Conservation (phyloP, 2,797 vertebrate genomes). For the Cheirogaleus major region DNA sequence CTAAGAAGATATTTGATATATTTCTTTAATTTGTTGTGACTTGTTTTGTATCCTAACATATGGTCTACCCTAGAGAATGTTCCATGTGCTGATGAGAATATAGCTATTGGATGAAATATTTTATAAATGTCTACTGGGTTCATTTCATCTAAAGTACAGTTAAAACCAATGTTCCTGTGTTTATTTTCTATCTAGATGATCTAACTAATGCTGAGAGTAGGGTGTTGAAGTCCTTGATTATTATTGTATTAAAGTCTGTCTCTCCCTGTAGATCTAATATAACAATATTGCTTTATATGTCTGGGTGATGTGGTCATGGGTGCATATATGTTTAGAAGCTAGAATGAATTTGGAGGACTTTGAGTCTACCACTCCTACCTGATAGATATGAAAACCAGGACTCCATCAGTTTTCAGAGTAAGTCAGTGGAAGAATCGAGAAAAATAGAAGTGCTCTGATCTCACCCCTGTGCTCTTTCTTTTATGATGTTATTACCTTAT, state of each 20-base stretch:
- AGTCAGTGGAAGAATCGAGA: neutral
- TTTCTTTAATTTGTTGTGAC: neutral
- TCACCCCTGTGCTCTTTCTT: neutral
- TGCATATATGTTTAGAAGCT: neutral
- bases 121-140: neutral
- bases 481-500: neutral
- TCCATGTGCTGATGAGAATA: neutral
- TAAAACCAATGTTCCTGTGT: neutral
- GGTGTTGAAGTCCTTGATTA: neutral
- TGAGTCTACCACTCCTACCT: neutral
- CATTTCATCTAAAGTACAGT: neutral
- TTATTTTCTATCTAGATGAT: neutral
- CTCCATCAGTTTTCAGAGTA: neutral
- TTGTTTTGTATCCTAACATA: neutral
- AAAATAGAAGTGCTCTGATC: neutral
- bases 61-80: neutral
- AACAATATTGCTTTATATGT: neutral
- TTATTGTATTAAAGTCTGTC: neutral
- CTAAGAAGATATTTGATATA: neutral
- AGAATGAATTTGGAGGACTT: neutral
- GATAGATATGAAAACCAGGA: neutral
- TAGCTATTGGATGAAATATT: neutral
- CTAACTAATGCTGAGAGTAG: neutral
- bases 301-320: neutral
- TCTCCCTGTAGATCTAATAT: neutral